Evolutionary conservation across 2,113 vertebrate genomes (phyloP).

Genomic region (Leptosomus discolor): DNA sequence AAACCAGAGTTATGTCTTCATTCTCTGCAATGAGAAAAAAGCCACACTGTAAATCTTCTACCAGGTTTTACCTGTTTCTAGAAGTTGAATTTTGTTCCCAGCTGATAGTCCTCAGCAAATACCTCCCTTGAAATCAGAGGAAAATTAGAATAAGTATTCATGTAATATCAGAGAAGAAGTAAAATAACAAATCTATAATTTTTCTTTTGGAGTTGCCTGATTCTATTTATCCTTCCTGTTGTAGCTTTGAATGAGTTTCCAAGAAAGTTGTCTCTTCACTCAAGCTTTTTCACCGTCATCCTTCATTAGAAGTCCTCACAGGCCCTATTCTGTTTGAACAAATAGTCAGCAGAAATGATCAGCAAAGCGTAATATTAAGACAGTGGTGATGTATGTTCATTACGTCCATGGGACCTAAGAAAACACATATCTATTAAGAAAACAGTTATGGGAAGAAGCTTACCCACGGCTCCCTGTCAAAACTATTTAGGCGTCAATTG

Average conservation of each 20-base stretch:
- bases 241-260: neutral
- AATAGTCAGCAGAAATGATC: neutral
- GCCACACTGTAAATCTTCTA: neutral
- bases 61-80: neutral
- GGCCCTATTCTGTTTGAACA: neutral
- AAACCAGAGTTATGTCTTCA: neutral
- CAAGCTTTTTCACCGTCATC: neutral
- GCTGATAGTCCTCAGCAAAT: neutral
- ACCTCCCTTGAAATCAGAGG: neutral
- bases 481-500: neutral
- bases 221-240: neutral
- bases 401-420: neutral
- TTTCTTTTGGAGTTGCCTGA: neutral
- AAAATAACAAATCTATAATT: neutral
- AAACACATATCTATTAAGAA: neutral
- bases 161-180: neutral
- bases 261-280: neutral
- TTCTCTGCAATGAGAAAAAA: neutral
- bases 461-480: neutral
- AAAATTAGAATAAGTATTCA: neutral
- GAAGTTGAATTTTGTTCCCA: neutral
- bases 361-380: neutral
- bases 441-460: neutral
- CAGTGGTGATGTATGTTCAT: neutral
- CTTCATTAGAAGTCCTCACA: neutral